phyloP scores from a whole-genome alignment of 2,113 vertebrate species.

The Aptenodytes forsteri region DNA sequence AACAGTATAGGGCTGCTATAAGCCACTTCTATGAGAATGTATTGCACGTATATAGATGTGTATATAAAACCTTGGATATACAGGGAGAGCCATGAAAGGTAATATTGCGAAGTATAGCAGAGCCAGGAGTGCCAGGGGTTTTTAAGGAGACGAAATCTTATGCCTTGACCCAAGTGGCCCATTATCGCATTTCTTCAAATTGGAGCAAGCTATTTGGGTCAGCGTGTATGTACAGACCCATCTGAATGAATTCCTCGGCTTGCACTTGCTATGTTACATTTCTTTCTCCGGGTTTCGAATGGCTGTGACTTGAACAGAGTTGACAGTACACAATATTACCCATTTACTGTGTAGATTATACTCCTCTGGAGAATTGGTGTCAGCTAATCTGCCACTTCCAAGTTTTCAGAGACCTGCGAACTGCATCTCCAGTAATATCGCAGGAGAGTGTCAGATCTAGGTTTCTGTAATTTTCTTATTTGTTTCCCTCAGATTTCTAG shows the following conservation, averaged over 20 bases:
- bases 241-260: neutral
- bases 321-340: conserved; percentile 17
- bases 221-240: neutral
- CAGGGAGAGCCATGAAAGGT: neutral
- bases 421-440: neutral
- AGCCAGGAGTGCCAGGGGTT: neutral
- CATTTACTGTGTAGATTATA: conserved; percentile 20
- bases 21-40: neutral
- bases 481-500: neutral
- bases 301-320: conserved; percentile 8
- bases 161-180: neutral
- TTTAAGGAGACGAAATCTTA: neutral
- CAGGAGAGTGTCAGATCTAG: neutral
- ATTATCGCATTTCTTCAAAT: neutral
- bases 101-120: neutral
- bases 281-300: neutral
- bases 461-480: neutral
- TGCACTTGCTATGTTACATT: neutral
- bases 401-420: neutral
- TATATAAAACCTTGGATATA: neutral
- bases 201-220: neutral
- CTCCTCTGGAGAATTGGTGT: neutral
- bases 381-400: neutral
- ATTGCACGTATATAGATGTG: accelerated
- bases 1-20: neutral